phyloP scores from a whole-genome alignment of 1,140 invertebrate genomes.

The Drosophila malerkotliana region DNA sequence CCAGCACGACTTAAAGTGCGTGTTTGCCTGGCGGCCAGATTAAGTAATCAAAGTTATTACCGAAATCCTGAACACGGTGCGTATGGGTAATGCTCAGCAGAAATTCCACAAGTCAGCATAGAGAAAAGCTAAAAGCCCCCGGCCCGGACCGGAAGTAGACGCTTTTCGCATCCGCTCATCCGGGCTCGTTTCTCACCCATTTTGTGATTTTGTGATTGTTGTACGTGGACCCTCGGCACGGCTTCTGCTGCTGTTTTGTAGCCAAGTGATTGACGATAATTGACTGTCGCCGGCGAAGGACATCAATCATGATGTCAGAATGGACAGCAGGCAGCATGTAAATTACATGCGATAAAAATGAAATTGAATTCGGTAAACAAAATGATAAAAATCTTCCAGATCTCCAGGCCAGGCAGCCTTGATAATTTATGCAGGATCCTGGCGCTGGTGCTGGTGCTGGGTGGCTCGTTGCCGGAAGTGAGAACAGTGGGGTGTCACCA shows the following conservation, averaged over 20 bases:
- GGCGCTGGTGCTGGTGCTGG: neutral
- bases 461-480: slow-evolving; percentile 6
- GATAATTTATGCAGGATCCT: slow-evolving; percentile 68
- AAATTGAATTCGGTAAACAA: slow-evolving; percentile 79
- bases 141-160: slow-evolving; percentile 9
- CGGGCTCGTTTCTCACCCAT: neutral
- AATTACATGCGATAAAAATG: slow-evolving; percentile 76
- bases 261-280: slow-evolving; percentile 79
- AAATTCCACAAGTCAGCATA: slow-evolving; percentile 9
- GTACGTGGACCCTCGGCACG: slow-evolving; percentile 8
- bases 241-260: slow-evolving; percentile 16
- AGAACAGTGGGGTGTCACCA: slow-evolving; percentile 21
- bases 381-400: slow-evolving; percentile 71
- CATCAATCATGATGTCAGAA: slow-evolving; percentile 79
- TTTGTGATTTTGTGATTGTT: slow-evolving; percentile 1
- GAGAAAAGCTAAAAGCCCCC: neutral
- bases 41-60: slow-evolving; percentile 60
- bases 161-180: slow-evolving; percentile 3
- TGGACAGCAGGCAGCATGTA: slow-evolving; percentile 77
- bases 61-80: slow-evolving; percentile 44
- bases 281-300: slow-evolving; percentile 73
- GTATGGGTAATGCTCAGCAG: slow-evolving; percentile 63
- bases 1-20: slow-evolving; percentile 38
- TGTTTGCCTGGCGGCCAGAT: slow-evolving; percentile 35
- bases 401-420: slow-evolving; percentile 3